phyloP scores from a whole-genome alignment of 2,888 invertebrate species.

The Agrochola lychnidis region DNA sequence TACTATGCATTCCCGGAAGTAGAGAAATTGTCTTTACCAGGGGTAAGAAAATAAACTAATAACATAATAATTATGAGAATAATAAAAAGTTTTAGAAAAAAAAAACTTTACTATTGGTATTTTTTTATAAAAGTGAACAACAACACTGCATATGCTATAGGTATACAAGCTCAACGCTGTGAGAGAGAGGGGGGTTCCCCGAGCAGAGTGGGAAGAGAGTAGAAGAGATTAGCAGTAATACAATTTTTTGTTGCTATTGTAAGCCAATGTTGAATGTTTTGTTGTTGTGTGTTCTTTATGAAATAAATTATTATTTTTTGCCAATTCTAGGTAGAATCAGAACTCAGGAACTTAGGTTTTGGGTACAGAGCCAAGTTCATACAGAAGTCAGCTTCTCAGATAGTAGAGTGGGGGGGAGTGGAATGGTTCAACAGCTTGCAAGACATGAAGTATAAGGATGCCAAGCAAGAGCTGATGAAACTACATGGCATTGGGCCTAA shows the following conservation, averaged over 20 bases:
- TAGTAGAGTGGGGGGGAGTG: slow-evolving; percentile 92
- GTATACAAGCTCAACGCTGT: too few relatives aligned
- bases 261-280: neutral
- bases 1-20: slow-evolving; percentile 96
- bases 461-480: slow-evolving; percentile 93
- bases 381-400: slow-evolving; percentile 93
- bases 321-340: slow-evolving; percentile 91
- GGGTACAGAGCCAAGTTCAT: slow-evolving; percentile 97
- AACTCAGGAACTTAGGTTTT: slow-evolving; percentile 94
- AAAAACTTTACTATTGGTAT: neutral
- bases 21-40: slow-evolving; percentile 89
- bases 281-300: too few relatives aligned
- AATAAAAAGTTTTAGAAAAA: neutral
- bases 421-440: slow-evolving; percentile 94
- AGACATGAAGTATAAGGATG: slow-evolving; percentile 92
- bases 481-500: slow-evolving; percentile 98
- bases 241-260: too few relatives aligned
- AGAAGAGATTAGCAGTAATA: too few relatives aligned
- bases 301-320: neutral
- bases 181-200: too few relatives aligned
- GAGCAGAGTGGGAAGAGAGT: too few relatives aligned
- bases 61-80: neutral
- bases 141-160: too few relatives aligned
- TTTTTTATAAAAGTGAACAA: neutral
- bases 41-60: slow-evolving; percentile 72